Conservation (phyloP, 2,797 vertebrate species). For the Pelobates cultripes region DNA sequence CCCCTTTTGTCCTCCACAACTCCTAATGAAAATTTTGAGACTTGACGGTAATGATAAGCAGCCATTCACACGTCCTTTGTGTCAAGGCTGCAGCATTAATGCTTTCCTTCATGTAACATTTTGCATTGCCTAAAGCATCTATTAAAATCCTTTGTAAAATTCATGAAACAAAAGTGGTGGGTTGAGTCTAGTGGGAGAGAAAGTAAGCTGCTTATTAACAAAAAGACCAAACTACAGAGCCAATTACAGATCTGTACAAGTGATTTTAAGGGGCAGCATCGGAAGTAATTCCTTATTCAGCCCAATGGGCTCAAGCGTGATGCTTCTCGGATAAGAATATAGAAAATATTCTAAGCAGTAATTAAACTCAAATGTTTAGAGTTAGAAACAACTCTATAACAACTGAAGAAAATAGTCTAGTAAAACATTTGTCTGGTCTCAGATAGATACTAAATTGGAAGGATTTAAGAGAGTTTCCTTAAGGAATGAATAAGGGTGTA, state of each 20-base stretch:
- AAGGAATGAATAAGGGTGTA: constrained; percentile 86
- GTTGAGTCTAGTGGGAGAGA: constrained; percentile 99
- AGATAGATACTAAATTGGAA: constrained; percentile 98
- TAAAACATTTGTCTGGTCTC: constrained; percentile 89
- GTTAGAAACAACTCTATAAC: constrained; percentile 95
- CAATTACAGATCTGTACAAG: constrained; percentile 99
- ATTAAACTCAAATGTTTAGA: constrained; percentile 98
- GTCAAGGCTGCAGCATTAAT: constrained; percentile 93
- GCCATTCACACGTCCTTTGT: constrained; percentile 90
- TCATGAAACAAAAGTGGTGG: constrained; percentile 99
- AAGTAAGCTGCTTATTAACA: constrained; percentile 99
- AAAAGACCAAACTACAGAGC: constrained; percentile 99
- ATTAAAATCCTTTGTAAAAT: constrained; percentile 99
- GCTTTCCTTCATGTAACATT: constrained; percentile 96
- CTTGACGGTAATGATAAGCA: constrained; percentile 98
- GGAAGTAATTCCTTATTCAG: constrained; percentile 93
- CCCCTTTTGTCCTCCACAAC: constrained; percentile 91
- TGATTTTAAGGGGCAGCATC: constrained; percentile 92
- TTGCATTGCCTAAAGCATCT: constrained; percentile 99
- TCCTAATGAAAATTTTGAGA: constrained; percentile 98
- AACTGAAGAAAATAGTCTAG: constrained; percentile 95
- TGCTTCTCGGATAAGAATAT: constrained; percentile 80
- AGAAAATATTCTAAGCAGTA: constrained; percentile 92
- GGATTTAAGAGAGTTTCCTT: constrained; percentile 96
- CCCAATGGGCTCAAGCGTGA: constrained; percentile 92